phyloP scores from a whole-genome alignment of 2,888 invertebrate species.

The Lycia hirtaria region DNA sequence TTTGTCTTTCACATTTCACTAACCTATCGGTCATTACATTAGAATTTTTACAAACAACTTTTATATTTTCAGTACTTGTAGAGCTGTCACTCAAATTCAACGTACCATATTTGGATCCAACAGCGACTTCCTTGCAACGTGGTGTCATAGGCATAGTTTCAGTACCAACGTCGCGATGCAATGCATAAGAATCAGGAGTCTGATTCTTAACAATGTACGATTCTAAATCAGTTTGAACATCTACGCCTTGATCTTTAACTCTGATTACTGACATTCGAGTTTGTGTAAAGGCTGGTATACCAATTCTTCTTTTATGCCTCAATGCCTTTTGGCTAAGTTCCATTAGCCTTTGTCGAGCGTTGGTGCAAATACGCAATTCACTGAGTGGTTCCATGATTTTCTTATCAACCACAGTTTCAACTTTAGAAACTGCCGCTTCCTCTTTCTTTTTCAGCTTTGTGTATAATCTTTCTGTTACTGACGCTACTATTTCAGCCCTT shows the following conservation, averaged over 20 bases:
- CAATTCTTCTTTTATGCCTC: constrained; percentile 78
- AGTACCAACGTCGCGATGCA: constrained; percentile 67
- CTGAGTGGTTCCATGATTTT: constrained; percentile 76
- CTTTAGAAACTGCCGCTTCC: constrained; percentile 71
- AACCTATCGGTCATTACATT: constrained; percentile 71
- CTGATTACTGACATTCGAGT: constrained; percentile 80
- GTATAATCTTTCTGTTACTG: constrained; percentile 89
- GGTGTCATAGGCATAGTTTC: constrained; percentile 78
- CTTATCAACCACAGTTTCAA: constrained; percentile 71
- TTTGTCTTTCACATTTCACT: constrained; percentile 57
- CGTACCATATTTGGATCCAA: constrained; percentile 69
- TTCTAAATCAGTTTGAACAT: constrained; percentile 82
- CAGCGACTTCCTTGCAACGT: constrained; percentile 77
- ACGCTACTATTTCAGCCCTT: constrained; percentile 89
- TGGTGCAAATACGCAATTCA: constrained; percentile 85
- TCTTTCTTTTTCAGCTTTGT: constrained; percentile 84
- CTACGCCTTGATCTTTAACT: constrained; percentile 85
- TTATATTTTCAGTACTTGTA: constrained; percentile 65
- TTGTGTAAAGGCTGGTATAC: constrained; percentile 85
- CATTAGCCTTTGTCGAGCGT: constrained; percentile 84
- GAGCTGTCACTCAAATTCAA: constrained; percentile 62
- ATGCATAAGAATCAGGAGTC: constrained; percentile 48
- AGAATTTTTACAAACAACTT: constrained; percentile 62
- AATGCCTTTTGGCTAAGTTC: constrained; percentile 86
- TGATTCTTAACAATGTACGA: constrained; percentile 64